Evolutionary conservation across 2,888 invertebrate species (phyloP).

Genomic region (Vesta saturnalis): DNA sequence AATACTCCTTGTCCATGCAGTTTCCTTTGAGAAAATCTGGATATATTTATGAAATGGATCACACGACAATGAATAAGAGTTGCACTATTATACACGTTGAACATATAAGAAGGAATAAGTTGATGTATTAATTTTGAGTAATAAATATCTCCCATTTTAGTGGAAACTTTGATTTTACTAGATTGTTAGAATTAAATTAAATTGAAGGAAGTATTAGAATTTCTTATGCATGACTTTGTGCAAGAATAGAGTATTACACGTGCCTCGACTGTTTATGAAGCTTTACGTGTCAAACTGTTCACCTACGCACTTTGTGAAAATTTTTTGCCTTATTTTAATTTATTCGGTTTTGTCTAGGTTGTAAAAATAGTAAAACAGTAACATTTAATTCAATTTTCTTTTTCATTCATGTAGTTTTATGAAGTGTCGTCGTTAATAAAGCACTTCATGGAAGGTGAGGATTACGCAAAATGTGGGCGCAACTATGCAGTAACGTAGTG

Average conservation of each 20-base stretch:
- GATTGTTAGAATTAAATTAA: neutral
- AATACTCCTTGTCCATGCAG: too few species aligned
- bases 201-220: neutral
- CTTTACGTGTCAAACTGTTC: neutral
- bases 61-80: too few species aligned
- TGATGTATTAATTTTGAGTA: too few species aligned
- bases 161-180: neutral
- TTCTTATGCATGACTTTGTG: neutral
- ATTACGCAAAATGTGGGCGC: constrained; percentile 41
- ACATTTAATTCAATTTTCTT: constrained; percentile 11
- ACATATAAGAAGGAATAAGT: too few species aligned
- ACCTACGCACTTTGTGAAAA: neutral
- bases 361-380: neutral
- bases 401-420: constrained; percentile 18
- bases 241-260: neutral
- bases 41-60: too few species aligned
- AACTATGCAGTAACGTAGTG: constrained; percentile 35
- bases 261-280: neutral
- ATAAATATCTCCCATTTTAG: too few species aligned
- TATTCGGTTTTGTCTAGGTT: neutral
- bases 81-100: too few species aligned
- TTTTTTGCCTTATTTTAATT: neutral
- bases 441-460: constrained; percentile 32
- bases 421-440: constrained; percentile 30
- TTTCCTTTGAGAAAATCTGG: too few species aligned